Evolutionary conservation across 2,113 vertebrate genomes (phyloP).

Genomic region (Sialia sialis): DNA sequence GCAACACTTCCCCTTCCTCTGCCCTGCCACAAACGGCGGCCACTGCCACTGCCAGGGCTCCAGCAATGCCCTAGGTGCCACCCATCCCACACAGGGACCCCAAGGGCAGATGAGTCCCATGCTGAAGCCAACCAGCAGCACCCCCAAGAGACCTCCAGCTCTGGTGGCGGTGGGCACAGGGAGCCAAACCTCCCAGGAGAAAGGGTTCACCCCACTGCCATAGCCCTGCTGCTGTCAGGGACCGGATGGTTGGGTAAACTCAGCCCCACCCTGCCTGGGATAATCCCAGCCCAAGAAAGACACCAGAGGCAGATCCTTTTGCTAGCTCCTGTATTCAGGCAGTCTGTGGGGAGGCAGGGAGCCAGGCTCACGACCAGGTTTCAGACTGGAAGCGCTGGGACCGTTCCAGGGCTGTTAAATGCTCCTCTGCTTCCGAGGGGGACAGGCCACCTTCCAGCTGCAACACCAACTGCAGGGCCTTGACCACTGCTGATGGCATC

Average conservation of each 20-base stretch:
- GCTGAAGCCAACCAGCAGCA: not conserved
- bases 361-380: conserved; percentile 85
- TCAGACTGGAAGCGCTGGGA: conserved; percentile 85
- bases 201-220: rapidly evolving
- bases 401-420: conserved; percentile 81
- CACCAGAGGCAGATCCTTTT: not conserved
- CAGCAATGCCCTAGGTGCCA: not conserved
- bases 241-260: not conserved
- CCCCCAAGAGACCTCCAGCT: not conserved
- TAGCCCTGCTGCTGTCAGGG: not conserved
- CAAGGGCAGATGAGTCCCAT: rapidly evolving
- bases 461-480: conserved; percentile 77
- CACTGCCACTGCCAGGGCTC: rapidly evolving
- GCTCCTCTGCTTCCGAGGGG: conserved; percentile 63
- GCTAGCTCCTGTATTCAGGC: conserved; percentile 1
- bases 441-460: conserved; percentile 80
- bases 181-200: not conserved
- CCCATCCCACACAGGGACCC: not conserved
- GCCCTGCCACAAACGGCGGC: not conserved
- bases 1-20: conserved; percentile 22
- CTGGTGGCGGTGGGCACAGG: not conserved
- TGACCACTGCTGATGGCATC: conserved; percentile 82
- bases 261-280: not conserved
- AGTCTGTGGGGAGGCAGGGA: not conserved
- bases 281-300: not conserved